Conservation (phyloP, 2,113 vertebrate species). For the Cyphomyrus plagiostoma region DNA sequence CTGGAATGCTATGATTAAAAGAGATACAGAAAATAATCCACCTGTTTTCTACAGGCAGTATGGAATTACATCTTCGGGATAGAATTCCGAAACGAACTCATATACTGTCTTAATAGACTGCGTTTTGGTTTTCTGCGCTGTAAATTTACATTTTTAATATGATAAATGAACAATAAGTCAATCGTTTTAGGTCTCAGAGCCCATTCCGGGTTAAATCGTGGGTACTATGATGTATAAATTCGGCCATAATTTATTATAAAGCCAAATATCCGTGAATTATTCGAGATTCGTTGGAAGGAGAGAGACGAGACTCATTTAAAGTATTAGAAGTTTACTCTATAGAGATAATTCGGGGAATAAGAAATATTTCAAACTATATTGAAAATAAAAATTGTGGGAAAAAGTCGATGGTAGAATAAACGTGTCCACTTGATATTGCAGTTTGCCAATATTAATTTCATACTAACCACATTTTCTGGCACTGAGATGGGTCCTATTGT, state of each 20-base stretch:
- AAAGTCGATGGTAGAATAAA: neutral
- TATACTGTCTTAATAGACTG: neutral
- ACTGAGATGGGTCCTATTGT: neutral
- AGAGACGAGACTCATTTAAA: neutral
- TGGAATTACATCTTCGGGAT: neutral
- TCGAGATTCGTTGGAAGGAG: neutral
- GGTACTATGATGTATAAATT: neutral
- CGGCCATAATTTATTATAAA: neutral
- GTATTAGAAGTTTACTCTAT: neutral
- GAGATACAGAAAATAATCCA: neutral
- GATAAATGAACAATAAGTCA: neutral
- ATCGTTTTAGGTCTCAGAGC: neutral
- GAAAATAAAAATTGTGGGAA: neutral
- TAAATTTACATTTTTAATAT: neutral
- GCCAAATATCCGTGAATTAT: neutral
- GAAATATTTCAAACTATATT: neutral
- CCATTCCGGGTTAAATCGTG: neutral
- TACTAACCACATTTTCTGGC: neutral
- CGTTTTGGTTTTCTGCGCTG: neutral
- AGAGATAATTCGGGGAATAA: neutral
- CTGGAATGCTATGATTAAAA: neutral
- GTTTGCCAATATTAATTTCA: neutral
- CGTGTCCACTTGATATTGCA: neutral
- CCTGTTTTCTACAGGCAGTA: neutral
- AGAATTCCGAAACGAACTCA: neutral